These are phyloP conservation scores for Andricus grossulariae DNA, from an alignment of 1,140 invertebrate species.

Conservation along the genomic window DNA sequence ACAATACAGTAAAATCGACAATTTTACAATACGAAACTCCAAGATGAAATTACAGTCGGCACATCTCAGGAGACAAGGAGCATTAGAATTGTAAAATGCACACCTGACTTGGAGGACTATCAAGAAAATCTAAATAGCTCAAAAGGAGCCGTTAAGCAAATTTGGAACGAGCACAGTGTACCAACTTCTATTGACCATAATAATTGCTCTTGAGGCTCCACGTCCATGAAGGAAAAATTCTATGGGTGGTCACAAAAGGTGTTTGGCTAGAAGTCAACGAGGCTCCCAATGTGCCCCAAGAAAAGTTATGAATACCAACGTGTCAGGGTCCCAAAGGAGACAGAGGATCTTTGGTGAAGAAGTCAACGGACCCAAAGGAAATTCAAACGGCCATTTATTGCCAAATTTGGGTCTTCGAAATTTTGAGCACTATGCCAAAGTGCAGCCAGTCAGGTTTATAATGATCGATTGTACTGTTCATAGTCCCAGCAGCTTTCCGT, in stretches of 20 bases:
- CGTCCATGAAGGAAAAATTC: not conserved
- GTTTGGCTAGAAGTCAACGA: slow-evolving; percentile 38
- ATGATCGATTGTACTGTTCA: not conserved
- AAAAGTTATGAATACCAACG: not conserved
- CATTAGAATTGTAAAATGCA: too few relatives aligned
- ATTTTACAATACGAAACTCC: too few relatives aligned
- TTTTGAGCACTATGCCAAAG: not conserved
- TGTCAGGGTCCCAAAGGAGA: not conserved
- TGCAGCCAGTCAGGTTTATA: not conserved
- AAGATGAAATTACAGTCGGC: too few relatives aligned
- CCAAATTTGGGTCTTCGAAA: not conserved
- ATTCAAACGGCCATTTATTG: not conserved
- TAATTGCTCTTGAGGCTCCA: not conserved
- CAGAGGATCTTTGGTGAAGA: not conserved
- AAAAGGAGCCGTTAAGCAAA: slow-evolving; percentile 4
- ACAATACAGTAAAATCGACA: too few relatives aligned
- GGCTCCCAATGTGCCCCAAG: not conserved
- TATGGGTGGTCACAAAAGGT: slow-evolving; percentile 26
- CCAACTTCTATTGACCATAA: not conserved
- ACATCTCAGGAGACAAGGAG: too few relatives aligned
- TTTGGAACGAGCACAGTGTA: not conserved
- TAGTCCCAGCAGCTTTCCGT: not conserved
- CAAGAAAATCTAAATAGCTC: too few relatives aligned
- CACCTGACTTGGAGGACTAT: too few relatives aligned
- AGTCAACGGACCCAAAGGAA: not conserved